phyloP scores from a whole-genome alignment of 2,888 invertebrate genomes.

The Eucriotettix oculatus region DNA sequence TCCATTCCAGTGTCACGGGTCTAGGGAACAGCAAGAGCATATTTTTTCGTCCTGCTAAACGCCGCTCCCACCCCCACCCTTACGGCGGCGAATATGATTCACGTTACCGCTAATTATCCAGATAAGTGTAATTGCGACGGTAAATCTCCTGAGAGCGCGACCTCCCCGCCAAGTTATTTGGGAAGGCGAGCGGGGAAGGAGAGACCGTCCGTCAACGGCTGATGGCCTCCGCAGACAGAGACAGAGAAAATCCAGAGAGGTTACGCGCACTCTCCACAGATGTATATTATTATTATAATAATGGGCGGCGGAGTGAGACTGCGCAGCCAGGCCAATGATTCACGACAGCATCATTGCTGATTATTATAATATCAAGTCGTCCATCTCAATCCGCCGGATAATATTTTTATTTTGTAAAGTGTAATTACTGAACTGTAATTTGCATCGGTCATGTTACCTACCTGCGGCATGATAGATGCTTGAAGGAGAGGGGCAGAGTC shows the following conservation, averaged over 20 bases:
- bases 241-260: conserved; percentile 3
- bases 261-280: conserved; percentile 8
- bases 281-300: conserved; percentile 15
- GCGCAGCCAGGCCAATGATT: conserved; percentile 11
- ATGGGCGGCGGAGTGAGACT: conserved; percentile 7
- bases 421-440: conserved; percentile 15
- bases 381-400: conserved; percentile 11
- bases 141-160: too few relatives aligned
- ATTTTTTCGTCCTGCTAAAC: too few relatives aligned
- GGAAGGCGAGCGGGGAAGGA: too few relatives aligned
- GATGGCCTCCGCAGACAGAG: not conserved
- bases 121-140: too few relatives aligned
- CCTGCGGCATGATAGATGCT: conserved; percentile 10
- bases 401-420: conserved; percentile 11
- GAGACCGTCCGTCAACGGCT: too few relatives aligned
- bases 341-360: conserved; percentile 13
- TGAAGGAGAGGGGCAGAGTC: conserved; percentile 1
- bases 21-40: too few relatives aligned
- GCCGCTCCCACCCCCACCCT: too few relatives aligned
- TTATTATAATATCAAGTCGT: conserved; percentile 15
- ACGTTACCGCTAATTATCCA: too few relatives aligned
- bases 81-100: too few relatives aligned
- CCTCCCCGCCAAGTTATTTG: too few relatives aligned
- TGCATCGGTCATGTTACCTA: conserved; percentile 14
- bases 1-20: too few relatives aligned